phyloP scores from a whole-genome alignment of 2,113 vertebrate genomes.

The Sarotherodon lohbergeri region DNA sequence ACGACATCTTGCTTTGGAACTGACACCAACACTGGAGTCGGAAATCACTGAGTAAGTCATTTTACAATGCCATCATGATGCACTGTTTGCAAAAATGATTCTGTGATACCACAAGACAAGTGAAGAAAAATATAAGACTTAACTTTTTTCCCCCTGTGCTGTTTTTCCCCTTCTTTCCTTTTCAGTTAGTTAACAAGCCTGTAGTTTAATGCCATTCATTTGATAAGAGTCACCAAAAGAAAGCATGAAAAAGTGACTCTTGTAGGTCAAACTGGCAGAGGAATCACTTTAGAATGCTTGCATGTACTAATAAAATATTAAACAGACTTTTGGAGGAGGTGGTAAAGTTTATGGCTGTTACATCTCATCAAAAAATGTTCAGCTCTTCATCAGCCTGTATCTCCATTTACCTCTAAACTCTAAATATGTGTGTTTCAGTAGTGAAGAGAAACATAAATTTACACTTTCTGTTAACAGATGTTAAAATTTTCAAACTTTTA shows the following conservation, averaged over 20 bases:
- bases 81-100: neutral
- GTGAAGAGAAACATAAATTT: neutral
- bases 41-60: neutral
- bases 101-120: neutral
- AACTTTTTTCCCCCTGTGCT: neutral
- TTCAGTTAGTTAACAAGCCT: neutral
- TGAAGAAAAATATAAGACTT: neutral
- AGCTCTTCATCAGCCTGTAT: neutral
- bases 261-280: neutral
- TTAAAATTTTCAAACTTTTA: neutral
- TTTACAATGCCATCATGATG: neutral
- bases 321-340: neutral
- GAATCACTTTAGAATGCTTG: neutral
- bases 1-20: neutral
- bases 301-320: neutral
- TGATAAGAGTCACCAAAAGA: neutral
- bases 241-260: neutral
- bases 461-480: neutral
- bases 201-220: neutral
- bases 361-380: neutral
- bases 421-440: neutral
- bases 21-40: neutral
- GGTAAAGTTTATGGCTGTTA: neutral
- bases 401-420: neutral
- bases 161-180: neutral